Evolutionary conservation across 2,797 vertebrate genomes (phyloP).

Genomic region (Nyctalus aviator): DNA sequence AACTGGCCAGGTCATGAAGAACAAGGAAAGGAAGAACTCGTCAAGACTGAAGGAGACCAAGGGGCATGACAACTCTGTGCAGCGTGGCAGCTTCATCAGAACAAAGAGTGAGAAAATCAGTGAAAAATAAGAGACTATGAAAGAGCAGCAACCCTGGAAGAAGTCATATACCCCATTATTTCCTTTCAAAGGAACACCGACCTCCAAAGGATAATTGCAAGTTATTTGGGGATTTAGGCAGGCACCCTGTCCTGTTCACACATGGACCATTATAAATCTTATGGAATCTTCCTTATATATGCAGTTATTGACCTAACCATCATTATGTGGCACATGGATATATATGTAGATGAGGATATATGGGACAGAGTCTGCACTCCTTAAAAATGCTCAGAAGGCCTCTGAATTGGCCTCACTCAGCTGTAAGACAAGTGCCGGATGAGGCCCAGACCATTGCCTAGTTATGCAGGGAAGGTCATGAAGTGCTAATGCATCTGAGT

Average conservation of each 20-base stretch:
- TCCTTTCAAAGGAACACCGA: background rate
- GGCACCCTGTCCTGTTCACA: background rate
- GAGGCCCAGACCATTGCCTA: background rate
- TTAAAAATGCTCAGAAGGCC: background rate
- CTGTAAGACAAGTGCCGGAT: background rate
- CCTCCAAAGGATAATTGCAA: background rate
- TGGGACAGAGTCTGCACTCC: background rate
- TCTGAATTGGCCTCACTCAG: rapidly evolving
- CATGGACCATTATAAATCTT: background rate
- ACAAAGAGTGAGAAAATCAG: background rate
- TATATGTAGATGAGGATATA: background rate
- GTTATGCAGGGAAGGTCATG: background rate
- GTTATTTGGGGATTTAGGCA: too few species aligned
- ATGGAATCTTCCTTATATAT: background rate
- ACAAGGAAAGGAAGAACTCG: background rate
- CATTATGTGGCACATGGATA: background rate
- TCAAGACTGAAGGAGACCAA: background rate
- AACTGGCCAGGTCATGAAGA: background rate
- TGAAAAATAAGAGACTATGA: background rate
- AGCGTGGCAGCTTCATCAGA: background rate
- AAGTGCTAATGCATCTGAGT: background rate
- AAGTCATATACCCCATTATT: rapidly evolving
- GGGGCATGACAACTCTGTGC: background rate
- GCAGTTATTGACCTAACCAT: background rate
- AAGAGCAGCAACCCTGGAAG: background rate